Evolutionary conservation across 2,888 invertebrate species (phyloP).

Genomic region (Ormia ochracea): DNA sequence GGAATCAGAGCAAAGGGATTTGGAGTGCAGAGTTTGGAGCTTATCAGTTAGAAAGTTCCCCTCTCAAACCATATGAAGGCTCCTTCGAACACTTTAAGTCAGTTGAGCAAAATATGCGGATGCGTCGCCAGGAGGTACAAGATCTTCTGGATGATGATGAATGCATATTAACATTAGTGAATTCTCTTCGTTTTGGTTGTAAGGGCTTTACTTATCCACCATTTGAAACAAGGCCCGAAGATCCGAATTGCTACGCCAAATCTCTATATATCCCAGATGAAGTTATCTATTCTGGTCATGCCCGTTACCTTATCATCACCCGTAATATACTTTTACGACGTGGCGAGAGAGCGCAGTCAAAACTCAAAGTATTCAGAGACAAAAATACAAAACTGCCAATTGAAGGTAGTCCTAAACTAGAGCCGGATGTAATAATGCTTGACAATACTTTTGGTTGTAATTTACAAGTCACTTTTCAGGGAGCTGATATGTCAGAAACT

Average conservation of each 20-base stretch:
- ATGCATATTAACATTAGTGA: constrained; percentile 92
- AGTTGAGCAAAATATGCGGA: constrained; percentile 98
- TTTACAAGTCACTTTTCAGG: constrained; percentile 93
- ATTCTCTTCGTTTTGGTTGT: constrained; percentile 95
- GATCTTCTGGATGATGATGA: constrained; percentile 87
- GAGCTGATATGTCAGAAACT: constrained; percentile 97
- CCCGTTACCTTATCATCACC: constrained; percentile 94
- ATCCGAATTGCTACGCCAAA: constrained; percentile 84
- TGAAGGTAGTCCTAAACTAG: constrained; percentile 85
- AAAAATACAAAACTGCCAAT: constrained; percentile 90
- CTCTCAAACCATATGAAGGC: constrained; percentile 96
- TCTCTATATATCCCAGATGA: constrained; percentile 96
- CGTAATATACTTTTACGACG: constrained; percentile 93
- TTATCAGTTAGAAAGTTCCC: constrained; percentile 99
- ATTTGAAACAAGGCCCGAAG: constrained; percentile 81
- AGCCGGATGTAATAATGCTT: constrained; percentile 96
- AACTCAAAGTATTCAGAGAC: constrained; percentile 96
- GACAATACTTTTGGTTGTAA: constrained; percentile 99
- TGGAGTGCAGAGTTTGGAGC: constrained; percentile 99
- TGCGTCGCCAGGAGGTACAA: constrained; percentile 87
- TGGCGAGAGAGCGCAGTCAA: constrained; percentile 97
- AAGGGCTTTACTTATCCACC: constrained; percentile 91
- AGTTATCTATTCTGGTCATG: constrained; percentile 96
- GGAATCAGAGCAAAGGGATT: constrained; percentile 81
- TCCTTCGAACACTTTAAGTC: constrained; percentile 97